Conservation (phyloP, 2,888 invertebrate species). For the Chrysomela aeneicollis region DNA sequence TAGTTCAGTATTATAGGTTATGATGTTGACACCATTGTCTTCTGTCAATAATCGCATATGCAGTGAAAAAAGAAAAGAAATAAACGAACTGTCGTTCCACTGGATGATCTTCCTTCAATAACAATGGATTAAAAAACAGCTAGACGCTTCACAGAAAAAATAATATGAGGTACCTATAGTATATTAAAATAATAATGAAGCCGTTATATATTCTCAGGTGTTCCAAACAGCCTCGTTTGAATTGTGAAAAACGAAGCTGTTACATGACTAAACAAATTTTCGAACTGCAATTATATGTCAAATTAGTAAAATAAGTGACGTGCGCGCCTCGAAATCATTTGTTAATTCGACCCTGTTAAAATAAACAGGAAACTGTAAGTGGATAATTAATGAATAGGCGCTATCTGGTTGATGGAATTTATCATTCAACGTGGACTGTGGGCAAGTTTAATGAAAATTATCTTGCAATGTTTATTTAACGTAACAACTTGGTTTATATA, state of each 20-base stretch:
- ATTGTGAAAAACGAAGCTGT: slow-evolving; percentile 24
- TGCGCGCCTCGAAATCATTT: slow-evolving; percentile 36
- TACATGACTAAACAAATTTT: slow-evolving; percentile 36
- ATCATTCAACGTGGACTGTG: slow-evolving; percentile 18
- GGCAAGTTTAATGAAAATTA: slow-evolving; percentile 13
- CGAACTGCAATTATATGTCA: slow-evolving; percentile 46
- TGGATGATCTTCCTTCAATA: too few relatives aligned
- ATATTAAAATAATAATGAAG: slow-evolving; percentile 27
- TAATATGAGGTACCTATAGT: background rate
- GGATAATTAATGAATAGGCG: slow-evolving; percentile 47
- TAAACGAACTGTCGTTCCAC: too few relatives aligned
- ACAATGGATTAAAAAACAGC: too few relatives aligned
- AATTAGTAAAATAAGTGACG: slow-evolving; percentile 49
- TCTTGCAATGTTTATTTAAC: background rate
- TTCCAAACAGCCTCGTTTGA: slow-evolving; percentile 21
- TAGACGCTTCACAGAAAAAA: background rate
- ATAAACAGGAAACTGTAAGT: slow-evolving; percentile 53
- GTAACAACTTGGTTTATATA: background rate
- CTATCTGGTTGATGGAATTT: slow-evolving; percentile 34
- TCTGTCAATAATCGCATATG: too few relatives aligned
- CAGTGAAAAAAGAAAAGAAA: too few relatives aligned
- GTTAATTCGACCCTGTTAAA: slow-evolving; percentile 43
- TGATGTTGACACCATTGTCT: too few relatives aligned
- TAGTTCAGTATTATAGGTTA: too few relatives aligned
- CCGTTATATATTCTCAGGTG: slow-evolving; percentile 28